These are phyloP conservation scores for Bostrychus sinensis DNA, from an alignment of 2,113 vertebrate species.

Conservation along the genomic window DNA sequence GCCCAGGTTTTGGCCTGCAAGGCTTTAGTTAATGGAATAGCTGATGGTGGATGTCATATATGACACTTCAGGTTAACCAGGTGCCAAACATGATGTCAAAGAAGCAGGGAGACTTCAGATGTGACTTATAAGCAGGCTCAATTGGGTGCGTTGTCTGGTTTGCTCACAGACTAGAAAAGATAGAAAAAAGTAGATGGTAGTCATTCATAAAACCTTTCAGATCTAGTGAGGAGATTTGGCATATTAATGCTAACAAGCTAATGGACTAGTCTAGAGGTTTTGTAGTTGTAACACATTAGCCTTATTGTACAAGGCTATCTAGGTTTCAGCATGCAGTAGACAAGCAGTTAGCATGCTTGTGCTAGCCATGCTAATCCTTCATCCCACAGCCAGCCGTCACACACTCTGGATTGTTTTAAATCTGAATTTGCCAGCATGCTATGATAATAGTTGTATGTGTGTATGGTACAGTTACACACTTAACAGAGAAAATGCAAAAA, in stretches of 20 bases:
- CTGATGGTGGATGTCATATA: slow-evolving; percentile 8
- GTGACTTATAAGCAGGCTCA: slow-evolving; percentile 21
- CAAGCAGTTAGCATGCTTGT: slow-evolving; percentile 61
- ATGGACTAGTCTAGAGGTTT: slow-evolving; percentile 16
- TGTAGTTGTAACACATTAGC: slow-evolving; percentile 30
- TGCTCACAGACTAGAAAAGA: slow-evolving; percentile 31
- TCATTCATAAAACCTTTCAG: slow-evolving; percentile 12
- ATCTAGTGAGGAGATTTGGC: slow-evolving; percentile 44
- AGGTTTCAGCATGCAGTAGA: slow-evolving; percentile 59
- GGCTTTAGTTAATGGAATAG: slow-evolving; percentile 23
- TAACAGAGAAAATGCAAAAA: slow-evolving; percentile 21
- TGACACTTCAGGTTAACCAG: slow-evolving; percentile 17
- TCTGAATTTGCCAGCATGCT: slow-evolving; percentile 70
- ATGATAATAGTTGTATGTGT: slow-evolving; percentile 33
- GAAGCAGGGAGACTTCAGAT: slow-evolving; percentile 40
- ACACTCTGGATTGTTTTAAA: slow-evolving; percentile 61
- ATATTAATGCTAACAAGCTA: slow-evolving; percentile 30
- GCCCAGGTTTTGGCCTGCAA: slow-evolving; percentile 39
- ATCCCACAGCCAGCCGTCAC: slow-evolving; percentile 51
- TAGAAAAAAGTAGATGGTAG: slow-evolving; percentile 7
- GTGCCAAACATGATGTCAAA: slow-evolving; percentile 60
- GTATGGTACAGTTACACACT: slow-evolving; percentile 48
- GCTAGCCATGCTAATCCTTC: slow-evolving; percentile 55
- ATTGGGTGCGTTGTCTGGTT: slow-evolving; percentile 17
- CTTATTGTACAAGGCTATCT: slow-evolving; percentile 34